Evolutionary conservation across 2,888 invertebrate genomes (phyloP).

Genomic region (Pammene fasciana): DNA sequence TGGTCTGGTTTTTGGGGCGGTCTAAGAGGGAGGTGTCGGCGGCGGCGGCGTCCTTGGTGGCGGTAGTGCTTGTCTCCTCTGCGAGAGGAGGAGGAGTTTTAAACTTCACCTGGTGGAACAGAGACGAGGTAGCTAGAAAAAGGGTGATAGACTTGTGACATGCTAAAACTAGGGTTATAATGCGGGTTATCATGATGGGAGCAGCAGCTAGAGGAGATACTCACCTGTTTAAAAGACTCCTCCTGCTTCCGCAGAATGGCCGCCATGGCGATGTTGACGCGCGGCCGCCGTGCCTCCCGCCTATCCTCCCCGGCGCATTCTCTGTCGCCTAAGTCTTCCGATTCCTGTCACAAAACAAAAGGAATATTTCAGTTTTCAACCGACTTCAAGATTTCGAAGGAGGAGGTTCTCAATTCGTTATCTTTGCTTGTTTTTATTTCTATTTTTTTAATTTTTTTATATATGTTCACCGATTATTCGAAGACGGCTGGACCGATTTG

Average conservation of each 20-base stretch:
- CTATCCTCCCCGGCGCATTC: slow-evolving; percentile 64
- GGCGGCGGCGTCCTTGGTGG: slow-evolving; percentile 57
- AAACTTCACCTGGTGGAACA: slow-evolving; percentile 13
- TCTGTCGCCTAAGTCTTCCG: slow-evolving; percentile 57
- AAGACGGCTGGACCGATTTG: no score
- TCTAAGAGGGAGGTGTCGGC: background rate
- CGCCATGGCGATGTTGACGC: slow-evolving; percentile 92
- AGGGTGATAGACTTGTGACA: no score
- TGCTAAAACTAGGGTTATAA: no score
- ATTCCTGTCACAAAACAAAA: slow-evolving; percentile 49
- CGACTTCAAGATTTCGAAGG: no score
- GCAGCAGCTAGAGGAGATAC: background rate
- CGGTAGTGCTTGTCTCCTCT: slow-evolving; percentile 55
- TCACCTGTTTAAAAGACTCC: slow-evolving; percentile 86
- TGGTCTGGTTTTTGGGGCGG: slow-evolving; percentile 15
- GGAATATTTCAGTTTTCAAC: background rate
- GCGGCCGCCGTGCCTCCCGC: slow-evolving; percentile 76
- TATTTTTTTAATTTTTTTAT: no score
- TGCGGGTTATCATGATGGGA: no score
- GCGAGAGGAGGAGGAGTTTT: slow-evolving; percentile 23
- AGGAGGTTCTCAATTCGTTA: no score
- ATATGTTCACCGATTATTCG: no score
- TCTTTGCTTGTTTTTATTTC: no score
- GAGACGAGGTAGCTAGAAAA: background rate
- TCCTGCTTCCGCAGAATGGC: slow-evolving; percentile 89